Base-by-base conservation (phyloP, 2,797 vertebrate species). In the Alosa sapidissima region DNA sequence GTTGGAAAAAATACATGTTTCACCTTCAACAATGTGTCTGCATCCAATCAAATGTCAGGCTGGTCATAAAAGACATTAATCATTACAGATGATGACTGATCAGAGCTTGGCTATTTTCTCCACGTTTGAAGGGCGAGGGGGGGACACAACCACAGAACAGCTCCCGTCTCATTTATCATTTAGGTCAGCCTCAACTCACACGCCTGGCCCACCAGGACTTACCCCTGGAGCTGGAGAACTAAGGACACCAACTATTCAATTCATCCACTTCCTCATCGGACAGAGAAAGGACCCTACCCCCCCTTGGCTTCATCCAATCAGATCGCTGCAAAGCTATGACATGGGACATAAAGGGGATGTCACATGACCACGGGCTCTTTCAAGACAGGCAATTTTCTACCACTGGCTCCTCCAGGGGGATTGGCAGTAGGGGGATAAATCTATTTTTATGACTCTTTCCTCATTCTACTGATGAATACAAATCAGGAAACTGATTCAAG, bases 401-500 rank as follows among this genome's bases (percentile, higher is more conserved):
- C 85, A 87, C 68, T 84, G 85, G 82, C 49, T 60, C 83, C 82
- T 86, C 86, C 9, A 48, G 52, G 45, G 84, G 81, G 86, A 87
- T 78, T 86, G 87, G 87, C 81, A 85, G 49, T 81, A 55, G 83
- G 87, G 87, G 84, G 90, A 91, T 91, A 91, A 88, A 92, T 93
- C 89, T 89, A 48, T 81, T 90, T 91, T 91, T 87, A 90, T 86
- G 89, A 85, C 90, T 83, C 84, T 45, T 88, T 78, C 88, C 90
- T 91, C 91, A 88, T 86, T 86, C 85, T 86, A 86, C 91, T 90
- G 91, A 93, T 92, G 90, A 89, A 90, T 89, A 81, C 83, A 86
- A 91, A 92, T 89, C 87, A 89, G 85, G 89, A 87, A 88, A 88
- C 91, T 91, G 92, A 94, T 92, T 91, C 81, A 91, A 89, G 72